A percentile compares a stretch with the other conserved stretches of the same genome.
Conservation (phyloP, 1,140 invertebrate species). For the Dysdera silvatica region DNA sequence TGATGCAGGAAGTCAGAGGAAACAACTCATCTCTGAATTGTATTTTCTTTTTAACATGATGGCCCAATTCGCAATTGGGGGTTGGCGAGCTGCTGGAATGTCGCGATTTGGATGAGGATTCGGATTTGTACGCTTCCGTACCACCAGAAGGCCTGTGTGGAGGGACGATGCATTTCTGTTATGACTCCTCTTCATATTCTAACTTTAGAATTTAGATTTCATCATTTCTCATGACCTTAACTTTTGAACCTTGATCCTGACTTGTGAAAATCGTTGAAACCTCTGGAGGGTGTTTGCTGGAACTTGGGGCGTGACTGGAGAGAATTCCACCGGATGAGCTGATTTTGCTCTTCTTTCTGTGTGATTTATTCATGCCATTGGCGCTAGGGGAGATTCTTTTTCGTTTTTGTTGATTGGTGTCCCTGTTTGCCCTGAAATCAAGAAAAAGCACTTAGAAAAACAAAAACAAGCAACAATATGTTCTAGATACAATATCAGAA, state of each 20-base stretch:
- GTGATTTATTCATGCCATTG: constrained; percentile 4
- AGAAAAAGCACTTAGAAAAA: not conserved
- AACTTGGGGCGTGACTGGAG: constrained; percentile 30
- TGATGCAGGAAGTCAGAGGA: too few species aligned
- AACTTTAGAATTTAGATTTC: constrained; percentile 24
- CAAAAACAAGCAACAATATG: not conserved
- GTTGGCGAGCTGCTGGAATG: constrained; percentile 24
- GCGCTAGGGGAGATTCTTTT: constrained; percentile 1
- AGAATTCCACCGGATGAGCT: constrained; percentile 15
- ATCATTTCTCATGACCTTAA: constrained; percentile 27
- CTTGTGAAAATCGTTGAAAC: constrained; percentile 22
- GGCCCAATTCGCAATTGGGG: constrained; percentile 20
- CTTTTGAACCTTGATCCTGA: constrained; percentile 32
- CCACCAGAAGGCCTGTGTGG: constrained; percentile 23
- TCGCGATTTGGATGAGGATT: constrained; percentile 19
- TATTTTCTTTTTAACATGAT: constrained; percentile 13
- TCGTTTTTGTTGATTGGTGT: constrained; percentile 14
- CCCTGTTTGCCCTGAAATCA: not conserved
- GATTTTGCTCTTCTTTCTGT: not conserved
- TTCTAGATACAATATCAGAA: too few species aligned
- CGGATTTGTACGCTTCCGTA: constrained; percentile 24
- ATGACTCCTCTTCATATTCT: constrained; percentile 32
- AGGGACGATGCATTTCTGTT: constrained; percentile 25
- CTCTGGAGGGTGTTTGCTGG: constrained; percentile 23
- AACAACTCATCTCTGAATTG: constrained; percentile 2